A percentile compares a stretch with the other conserved stretches of the same genome.
These are phyloP conservation scores for Hydrozoanthus gracilis DNA, from an alignment of 92 coral and sea anemone species.

Conservation along the genomic window DNA sequence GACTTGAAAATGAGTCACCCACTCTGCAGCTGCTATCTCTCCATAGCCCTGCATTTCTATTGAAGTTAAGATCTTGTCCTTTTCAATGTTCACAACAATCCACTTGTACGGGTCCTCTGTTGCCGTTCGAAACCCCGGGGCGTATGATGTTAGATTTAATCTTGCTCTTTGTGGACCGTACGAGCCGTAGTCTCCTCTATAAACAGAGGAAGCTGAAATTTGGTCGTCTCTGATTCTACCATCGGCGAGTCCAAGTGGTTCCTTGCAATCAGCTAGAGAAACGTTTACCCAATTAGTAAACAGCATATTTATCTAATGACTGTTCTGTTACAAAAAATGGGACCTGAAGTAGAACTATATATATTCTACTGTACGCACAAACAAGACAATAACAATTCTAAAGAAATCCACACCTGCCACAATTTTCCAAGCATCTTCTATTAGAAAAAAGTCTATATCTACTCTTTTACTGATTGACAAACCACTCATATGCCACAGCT, in stretches of 20 bases:
- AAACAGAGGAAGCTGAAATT: conserved; percentile 77
- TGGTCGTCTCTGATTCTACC: conserved; percentile 72
- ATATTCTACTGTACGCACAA: not conserved
- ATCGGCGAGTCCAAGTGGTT: conserved; percentile 75
- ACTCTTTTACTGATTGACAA: not conserved
- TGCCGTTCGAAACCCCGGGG: conserved; percentile 84
- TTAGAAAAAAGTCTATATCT: not conserved
- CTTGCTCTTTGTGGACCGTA: conserved; percentile 88
- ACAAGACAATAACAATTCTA: not conserved
- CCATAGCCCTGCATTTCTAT: conserved; percentile 87
- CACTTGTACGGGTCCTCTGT: conserved; percentile 38
- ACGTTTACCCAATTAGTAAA: not conserved
- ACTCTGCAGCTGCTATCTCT: conserved; percentile 69
- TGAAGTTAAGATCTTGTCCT: conserved; percentile 72
- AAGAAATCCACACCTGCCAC: conserved; percentile 21
- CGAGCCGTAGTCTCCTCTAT: conserved; percentile 61
- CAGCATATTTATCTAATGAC: not conserved
- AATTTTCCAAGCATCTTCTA: not conserved
- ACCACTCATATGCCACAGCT: not conserved
- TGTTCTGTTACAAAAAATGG: not conserved
- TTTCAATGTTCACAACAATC: conserved; percentile 67
- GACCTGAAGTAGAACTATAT: not conserved
- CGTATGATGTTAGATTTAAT: conserved; percentile 73
- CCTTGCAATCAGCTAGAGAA: conserved; percentile 77
- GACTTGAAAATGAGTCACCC: conserved; percentile 72